Evolutionary conservation across 2,888 invertebrate species (phyloP).

Genomic region (Lasioglossum malachurum): DNA sequence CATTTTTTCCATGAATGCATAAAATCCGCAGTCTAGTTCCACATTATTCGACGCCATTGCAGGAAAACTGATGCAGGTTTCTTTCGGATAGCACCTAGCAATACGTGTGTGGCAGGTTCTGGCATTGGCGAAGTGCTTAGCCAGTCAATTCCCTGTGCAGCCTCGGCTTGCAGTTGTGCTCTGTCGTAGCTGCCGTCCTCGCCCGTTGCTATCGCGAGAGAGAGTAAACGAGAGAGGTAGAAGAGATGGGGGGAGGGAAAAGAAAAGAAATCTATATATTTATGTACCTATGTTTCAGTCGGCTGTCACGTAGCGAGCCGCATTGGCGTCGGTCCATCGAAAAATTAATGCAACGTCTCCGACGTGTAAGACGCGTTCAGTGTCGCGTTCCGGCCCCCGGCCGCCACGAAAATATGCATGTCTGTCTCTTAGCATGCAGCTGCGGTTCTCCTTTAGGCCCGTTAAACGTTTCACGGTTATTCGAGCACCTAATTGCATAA

Average conservation of each 20-base stretch:
- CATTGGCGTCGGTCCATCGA: slow-evolving; percentile 8
- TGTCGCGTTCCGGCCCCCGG: background rate
- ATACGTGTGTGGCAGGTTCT: background rate
- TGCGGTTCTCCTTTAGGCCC: slow-evolving; percentile 18
- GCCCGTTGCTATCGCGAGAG: background rate
- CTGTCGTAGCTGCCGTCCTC: background rate
- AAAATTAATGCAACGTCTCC: slow-evolving; percentile 9
- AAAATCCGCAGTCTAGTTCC: background rate
- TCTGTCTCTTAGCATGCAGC: slow-evolving; percentile 12
- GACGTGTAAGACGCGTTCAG: background rate
- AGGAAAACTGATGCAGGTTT: background rate
- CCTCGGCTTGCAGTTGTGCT: background rate
- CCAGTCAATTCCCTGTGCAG: background rate
- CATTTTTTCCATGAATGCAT: too few species aligned
- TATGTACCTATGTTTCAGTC: background rate
- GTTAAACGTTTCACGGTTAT: slow-evolving; percentile 46
- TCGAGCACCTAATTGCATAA: slow-evolving; percentile 51
- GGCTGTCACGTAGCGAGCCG: background rate
- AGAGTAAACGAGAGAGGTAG: background rate
- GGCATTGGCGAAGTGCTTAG: background rate
- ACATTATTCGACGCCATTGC: background rate
- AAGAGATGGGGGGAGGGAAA: too few species aligned
- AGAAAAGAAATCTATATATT: background rate
- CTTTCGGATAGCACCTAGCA: background rate
- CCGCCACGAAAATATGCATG: background rate